These are phyloP conservation scores for Polydrusus tereticollis DNA, from an alignment of 2,888 invertebrate genomes.

Conservation along the genomic window DNA sequence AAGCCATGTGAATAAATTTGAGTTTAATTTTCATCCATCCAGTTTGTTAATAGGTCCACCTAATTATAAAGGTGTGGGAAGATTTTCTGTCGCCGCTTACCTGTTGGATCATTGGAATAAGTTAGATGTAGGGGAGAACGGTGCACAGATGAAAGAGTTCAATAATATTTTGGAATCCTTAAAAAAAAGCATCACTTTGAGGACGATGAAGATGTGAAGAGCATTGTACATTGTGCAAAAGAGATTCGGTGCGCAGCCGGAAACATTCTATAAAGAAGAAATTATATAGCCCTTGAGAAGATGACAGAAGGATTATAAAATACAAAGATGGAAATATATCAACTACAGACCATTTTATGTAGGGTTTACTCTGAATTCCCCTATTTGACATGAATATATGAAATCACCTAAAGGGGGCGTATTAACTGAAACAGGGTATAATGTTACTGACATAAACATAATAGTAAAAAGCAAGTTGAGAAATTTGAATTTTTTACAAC, in stretches of 20 bases:
- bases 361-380: not conserved
- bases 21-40: slow-evolving; percentile 14
- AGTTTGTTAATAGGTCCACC: slow-evolving; percentile 18
- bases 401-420: not conserved
- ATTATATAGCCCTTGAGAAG: too few species aligned
- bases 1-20: slow-evolving; percentile 15
- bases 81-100: slow-evolving; percentile 5
- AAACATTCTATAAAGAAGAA: too few species aligned
- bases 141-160: too few species aligned
- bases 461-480: not conserved
- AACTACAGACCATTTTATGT: too few species aligned
- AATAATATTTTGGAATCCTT: too few species aligned
- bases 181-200: too few species aligned
- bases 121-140: not conserved
- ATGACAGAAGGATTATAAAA: too few species aligned
- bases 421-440: not conserved
- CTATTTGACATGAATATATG: not conserved
- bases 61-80: slow-evolving; percentile 22
- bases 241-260: too few species aligned
- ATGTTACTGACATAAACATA: not conserved
- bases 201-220: too few species aligned
- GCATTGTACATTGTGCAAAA: too few species aligned
- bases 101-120: not conserved
- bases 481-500: slow-evolving; percentile 5
- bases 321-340: too few species aligned